phyloP scores from a whole-genome alignment of 2,888 invertebrate genomes.

The Clepsis dumicolana region DNA sequence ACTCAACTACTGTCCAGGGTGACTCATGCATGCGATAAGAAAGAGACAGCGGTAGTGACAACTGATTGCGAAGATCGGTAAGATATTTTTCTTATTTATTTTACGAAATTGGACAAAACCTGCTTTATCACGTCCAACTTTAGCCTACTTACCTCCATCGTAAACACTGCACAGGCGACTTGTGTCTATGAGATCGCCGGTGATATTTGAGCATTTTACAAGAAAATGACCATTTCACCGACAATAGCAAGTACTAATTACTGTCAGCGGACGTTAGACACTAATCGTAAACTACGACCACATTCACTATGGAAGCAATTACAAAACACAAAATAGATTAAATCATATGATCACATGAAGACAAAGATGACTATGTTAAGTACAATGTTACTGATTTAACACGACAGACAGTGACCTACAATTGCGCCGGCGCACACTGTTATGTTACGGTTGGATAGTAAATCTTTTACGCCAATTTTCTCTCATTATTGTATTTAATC shows the following conservation, averaged over 20 bases:
- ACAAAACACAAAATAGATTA: not conserved
- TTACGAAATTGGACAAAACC: no score
- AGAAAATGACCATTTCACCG: slow-evolving; percentile 83
- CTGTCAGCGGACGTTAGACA: slow-evolving; percentile 50
- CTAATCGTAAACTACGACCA: not conserved
- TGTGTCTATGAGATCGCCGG: slow-evolving; percentile 82
- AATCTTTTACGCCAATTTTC: slow-evolving; percentile 56
- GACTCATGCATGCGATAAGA: no score
- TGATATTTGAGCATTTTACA: slow-evolving; percentile 86
- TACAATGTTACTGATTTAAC: slow-evolving; percentile 51
- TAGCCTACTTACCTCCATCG: slow-evolving; percentile 77
- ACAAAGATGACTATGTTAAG: slow-evolving; percentile 20
- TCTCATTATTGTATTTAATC: slow-evolving; percentile 41
- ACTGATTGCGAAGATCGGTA: no score
- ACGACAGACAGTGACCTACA: slow-evolving; percentile 57
- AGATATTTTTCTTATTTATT: no score
- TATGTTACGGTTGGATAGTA: slow-evolving; percentile 66
- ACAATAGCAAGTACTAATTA: slow-evolving; percentile 53
- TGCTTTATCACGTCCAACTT: slow-evolving; percentile 1
- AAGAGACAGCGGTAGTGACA: not conserved
- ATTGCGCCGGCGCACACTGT: slow-evolving; percentile 60
- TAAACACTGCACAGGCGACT: slow-evolving; percentile 81
- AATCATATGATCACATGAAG: not conserved
- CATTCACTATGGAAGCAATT: slow-evolving; percentile 1
- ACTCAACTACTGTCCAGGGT: no score